Conservation (phyloP, 2,797 vertebrate species). For the Caiman crocodilus region DNA sequence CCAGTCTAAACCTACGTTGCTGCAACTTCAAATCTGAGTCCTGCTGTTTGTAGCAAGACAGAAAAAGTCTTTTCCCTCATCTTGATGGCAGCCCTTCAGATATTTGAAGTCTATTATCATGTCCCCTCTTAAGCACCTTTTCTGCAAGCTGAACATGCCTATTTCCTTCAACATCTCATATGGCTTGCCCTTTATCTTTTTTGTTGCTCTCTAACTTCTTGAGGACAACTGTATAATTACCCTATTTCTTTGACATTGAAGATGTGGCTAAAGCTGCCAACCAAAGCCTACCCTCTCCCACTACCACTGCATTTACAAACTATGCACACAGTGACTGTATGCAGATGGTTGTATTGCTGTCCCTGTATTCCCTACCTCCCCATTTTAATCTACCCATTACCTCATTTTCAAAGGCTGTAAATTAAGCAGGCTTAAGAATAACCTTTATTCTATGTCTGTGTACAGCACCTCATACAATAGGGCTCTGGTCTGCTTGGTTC, state of each 20-base stretch:
- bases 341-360: not conserved
- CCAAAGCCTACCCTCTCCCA: accelerated
- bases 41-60: too few relatives aligned
- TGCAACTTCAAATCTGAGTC: too few relatives aligned
- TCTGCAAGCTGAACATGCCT: too few relatives aligned
- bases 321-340: accelerated
- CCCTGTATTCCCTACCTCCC: not conserved
- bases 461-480: accelerated
- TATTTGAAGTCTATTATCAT: too few relatives aligned
- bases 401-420: not conserved
- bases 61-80: too few relatives aligned
- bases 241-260: not conserved
- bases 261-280: not conserved
- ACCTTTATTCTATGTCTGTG: accelerated
- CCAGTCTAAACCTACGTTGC: too few relatives aligned
- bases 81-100: too few relatives aligned
- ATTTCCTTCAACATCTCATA: too few relatives aligned
- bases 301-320: accelerated
- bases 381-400: not conserved
- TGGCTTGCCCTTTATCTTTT: too few relatives aligned
- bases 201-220: too few relatives aligned
- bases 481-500: not conserved
- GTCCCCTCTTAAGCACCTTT: too few relatives aligned
- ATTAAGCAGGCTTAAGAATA: not conserved
- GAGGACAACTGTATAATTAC: not conserved